Percentiles rank a stretch among this genome's conserved stretches.
These are phyloP conservation scores for Stigmatopora argus DNA, from an alignment of 2,113 vertebrate species.

Conservation along the genomic window DNA sequence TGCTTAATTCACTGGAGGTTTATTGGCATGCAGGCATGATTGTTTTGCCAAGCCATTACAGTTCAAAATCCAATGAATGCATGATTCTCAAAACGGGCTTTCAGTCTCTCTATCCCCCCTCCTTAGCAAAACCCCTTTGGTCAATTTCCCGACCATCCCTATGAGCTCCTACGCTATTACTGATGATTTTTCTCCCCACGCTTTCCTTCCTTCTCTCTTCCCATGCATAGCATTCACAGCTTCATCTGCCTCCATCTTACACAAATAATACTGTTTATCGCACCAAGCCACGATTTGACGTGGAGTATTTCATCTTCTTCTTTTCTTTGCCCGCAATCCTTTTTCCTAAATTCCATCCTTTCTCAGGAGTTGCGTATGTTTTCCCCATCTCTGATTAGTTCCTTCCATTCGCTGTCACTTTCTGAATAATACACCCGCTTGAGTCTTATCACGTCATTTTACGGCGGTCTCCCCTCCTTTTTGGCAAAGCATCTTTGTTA, in stretches of 20 bases:
- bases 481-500: conserved; percentile 33
- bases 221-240: neutral
- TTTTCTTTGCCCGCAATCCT: conserved; percentile 22
- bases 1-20: conserved; percentile 63
- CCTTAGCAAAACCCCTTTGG: conserved; percentile 31
- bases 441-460: conserved; percentile 47
- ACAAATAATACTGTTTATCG: conserved; percentile 44
- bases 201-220: conserved; percentile 5
- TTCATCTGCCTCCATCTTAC: conserved; percentile 19
- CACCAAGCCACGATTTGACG: conserved; percentile 42
- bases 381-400: conserved; percentile 34
- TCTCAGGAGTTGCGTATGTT: conserved; percentile 34
- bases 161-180: conserved; percentile 17
- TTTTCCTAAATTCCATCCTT: conserved; percentile 19
- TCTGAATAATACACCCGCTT: conserved; percentile 24
- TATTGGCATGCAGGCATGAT: conserved; percentile 61
- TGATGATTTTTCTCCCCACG: conserved; percentile 9
- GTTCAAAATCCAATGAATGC: conserved; percentile 66
- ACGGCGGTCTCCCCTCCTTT: conserved; percentile 34
- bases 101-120: conserved; percentile 39
- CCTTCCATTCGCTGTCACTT: conserved; percentile 8
- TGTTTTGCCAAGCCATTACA: conserved; percentile 69
- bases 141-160: conserved; percentile 11
- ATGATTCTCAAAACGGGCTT: conserved; percentile 56
- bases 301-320: conserved; percentile 44